Conservation (phyloP, 2,113 vertebrate genomes). For the Isurus oxyrinchus region DNA sequence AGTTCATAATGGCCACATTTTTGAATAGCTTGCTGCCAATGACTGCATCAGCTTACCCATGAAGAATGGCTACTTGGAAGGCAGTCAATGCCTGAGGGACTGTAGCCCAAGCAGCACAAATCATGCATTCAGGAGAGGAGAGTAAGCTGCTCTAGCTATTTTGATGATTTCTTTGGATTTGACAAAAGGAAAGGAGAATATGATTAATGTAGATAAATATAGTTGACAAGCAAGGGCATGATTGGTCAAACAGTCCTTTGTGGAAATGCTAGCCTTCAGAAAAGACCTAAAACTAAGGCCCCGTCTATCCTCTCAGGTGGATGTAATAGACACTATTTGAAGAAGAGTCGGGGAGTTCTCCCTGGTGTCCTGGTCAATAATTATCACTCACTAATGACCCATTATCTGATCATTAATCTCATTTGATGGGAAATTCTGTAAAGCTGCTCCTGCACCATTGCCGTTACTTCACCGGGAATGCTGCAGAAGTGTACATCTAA, state of each 20-base stretch:
- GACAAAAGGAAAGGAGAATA: too few relatives aligned
- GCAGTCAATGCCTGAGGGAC: not conserved
- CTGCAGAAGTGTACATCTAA: not conserved
- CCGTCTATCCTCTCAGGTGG: too few relatives aligned
- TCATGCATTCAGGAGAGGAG: not conserved
- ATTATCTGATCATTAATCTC: not conserved
- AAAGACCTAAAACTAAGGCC: too few relatives aligned
- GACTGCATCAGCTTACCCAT: not conserved
- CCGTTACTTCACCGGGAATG: not conserved
- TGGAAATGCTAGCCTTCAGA: too few relatives aligned
- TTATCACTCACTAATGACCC: too few relatives aligned
- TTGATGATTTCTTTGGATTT: too few relatives aligned
- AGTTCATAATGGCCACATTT: not conserved
- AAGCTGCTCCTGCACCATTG: not conserved
- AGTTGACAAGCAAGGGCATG: too few relatives aligned
- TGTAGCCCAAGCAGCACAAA: not conserved
- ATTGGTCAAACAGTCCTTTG: too few relatives aligned
- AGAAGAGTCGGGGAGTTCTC: too few relatives aligned
- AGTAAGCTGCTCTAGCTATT: not conserved
- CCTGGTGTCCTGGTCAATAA: too few relatives aligned
- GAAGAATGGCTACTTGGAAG: not conserved
- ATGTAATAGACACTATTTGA: too few relatives aligned
- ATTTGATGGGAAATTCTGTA: not conserved
- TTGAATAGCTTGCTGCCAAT: not conserved
- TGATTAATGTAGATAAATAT: too few relatives aligned